Evolutionary conservation across 1,140 invertebrate genomes (phyloP).

Genomic region (Chionoecetes opilio): DNA sequence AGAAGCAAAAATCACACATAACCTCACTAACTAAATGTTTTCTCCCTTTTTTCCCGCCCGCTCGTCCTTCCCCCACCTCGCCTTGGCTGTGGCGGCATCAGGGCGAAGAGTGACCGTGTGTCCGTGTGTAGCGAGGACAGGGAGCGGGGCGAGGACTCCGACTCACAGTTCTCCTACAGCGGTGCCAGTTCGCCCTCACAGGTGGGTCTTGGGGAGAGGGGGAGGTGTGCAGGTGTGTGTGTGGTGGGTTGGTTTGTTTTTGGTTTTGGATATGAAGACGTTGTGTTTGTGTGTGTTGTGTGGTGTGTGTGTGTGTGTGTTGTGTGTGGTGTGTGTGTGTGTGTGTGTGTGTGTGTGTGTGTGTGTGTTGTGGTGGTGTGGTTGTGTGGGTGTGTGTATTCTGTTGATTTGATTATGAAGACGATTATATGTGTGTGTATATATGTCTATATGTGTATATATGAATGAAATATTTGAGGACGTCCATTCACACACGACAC

Average conservation of each 20-base stretch:
- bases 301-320: conserved; percentile 54
- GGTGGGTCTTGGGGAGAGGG: conserved; percentile 47
- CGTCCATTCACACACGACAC: neutral
- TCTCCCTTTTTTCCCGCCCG: neutral
- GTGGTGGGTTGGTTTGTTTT: neutral
- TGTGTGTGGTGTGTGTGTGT: conserved; percentile 49
- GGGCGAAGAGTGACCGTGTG: conserved; percentile 72
- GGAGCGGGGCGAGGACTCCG: conserved; percentile 68
- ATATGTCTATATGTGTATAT: conserved; percentile 28
- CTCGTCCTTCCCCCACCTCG: neutral
- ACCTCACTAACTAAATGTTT: neutral
- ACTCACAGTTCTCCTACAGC: conserved; percentile 75
- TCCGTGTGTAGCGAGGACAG: conserved; percentile 74
- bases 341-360: conserved; percentile 49
- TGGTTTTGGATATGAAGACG: neutral
- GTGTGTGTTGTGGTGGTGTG: conserved; percentile 50
- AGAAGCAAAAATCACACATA: neutral
- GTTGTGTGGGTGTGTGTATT: neutral
- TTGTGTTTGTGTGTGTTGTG: neutral
- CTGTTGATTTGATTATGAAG: neutral
- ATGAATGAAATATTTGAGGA: neutral
- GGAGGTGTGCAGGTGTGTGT: conserved; percentile 48
- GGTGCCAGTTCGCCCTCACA: conserved; percentile 70
- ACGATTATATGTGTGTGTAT: conserved; percentile 54
- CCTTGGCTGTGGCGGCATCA: neutral